Evolutionary conservation across 2,113 vertebrate genomes (phyloP).

Genomic region (Procavia capensis): DNA sequence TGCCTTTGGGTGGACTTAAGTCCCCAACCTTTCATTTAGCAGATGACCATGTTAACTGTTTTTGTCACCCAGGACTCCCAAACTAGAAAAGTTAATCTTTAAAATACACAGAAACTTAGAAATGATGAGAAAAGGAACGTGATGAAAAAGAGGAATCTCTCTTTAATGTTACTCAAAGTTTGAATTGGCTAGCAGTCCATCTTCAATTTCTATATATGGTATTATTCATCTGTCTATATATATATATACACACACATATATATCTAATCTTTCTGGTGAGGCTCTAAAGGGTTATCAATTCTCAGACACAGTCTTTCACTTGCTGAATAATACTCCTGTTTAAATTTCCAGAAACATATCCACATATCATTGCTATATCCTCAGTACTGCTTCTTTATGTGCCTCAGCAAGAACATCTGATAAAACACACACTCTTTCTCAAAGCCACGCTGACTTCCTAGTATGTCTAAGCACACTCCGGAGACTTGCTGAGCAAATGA

Average conservation of each 20-base stretch:
- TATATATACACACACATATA: too few species aligned
- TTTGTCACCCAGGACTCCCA: not conserved
- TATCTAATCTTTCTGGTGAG: conserved; percentile 61
- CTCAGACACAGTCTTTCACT: conserved; percentile 69
- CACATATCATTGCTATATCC: conserved; percentile 69
- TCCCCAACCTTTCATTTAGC: not conserved
- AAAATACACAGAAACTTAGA: conserved; percentile 35
- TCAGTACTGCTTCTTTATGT: conserved; percentile 80
- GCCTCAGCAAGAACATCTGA: conserved; percentile 69
- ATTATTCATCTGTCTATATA: conserved; percentile 69
- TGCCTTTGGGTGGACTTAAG: not conserved
- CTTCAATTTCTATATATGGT: conserved; percentile 72
- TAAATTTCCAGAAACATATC: conserved; percentile 77
- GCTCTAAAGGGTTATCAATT: conserved; percentile 70
- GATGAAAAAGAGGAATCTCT: not conserved
- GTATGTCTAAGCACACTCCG: conserved; percentile 65
- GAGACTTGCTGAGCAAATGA: conserved; percentile 74
- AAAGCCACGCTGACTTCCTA: conserved; percentile 64
- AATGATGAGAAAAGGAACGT: not conserved
- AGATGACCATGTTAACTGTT: not conserved
- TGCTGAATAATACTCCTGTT: conserved; percentile 72
- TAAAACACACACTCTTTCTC: conserved; percentile 72
- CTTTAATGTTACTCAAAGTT: conserved; percentile 26
- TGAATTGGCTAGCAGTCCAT: conserved; percentile 67
- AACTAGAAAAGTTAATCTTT: not conserved